Percentiles rank a stretch among this genome's conserved stretches.
These are phyloP conservation scores for Hydractinia symbiolongicarpus DNA, from an alignment of 30 jellyfish, hydroid and myxozoan genomes.

Conservation along the genomic window DNA sequence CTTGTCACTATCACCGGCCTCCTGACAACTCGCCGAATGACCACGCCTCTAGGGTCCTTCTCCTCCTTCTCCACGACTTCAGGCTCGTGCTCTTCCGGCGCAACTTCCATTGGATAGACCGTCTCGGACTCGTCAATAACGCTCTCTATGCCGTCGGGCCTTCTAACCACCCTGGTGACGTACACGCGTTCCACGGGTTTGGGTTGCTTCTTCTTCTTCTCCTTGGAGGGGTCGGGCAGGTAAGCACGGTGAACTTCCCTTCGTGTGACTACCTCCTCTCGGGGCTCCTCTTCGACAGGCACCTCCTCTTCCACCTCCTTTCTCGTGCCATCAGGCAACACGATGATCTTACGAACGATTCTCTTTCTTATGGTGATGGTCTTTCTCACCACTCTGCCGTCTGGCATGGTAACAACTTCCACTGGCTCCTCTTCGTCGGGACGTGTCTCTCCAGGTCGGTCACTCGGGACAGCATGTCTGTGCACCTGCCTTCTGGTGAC, in stretches of 20 bases:
- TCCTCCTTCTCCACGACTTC: constrained; percentile 31
- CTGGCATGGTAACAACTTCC: not conserved
- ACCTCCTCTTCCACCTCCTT: constrained; percentile 68
- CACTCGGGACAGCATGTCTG: not conserved
- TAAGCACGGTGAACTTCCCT: not conserved
- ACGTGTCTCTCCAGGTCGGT: not conserved
- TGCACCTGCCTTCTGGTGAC: not conserved
- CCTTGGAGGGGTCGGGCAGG: not conserved
- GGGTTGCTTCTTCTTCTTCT: constrained; percentile 34
- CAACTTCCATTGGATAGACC: constrained; percentile 41
- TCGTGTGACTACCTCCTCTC: not conserved
- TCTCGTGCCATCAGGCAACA: constrained; percentile 65
- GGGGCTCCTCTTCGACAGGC: constrained; percentile 40
- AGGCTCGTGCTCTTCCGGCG: constrained; percentile 35
- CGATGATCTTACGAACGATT: constrained; percentile 47
- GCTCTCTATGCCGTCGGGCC: constrained; percentile 54
- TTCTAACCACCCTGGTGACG: constrained; percentile 39
- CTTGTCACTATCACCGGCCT: constrained; percentile 40
- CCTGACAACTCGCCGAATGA: constrained; percentile 27
- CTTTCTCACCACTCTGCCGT: constrained; percentile 41
- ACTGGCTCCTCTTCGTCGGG: constrained; percentile 36
- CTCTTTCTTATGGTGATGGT: constrained; percentile 44
- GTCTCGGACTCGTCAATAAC: constrained; percentile 73
- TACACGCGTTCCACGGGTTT: constrained; percentile 66
- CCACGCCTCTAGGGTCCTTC: constrained; percentile 55